Evolutionary conservation across 2,888 invertebrate species (phyloP).

Genomic region (Zaprionus bogoriensis): DNA sequence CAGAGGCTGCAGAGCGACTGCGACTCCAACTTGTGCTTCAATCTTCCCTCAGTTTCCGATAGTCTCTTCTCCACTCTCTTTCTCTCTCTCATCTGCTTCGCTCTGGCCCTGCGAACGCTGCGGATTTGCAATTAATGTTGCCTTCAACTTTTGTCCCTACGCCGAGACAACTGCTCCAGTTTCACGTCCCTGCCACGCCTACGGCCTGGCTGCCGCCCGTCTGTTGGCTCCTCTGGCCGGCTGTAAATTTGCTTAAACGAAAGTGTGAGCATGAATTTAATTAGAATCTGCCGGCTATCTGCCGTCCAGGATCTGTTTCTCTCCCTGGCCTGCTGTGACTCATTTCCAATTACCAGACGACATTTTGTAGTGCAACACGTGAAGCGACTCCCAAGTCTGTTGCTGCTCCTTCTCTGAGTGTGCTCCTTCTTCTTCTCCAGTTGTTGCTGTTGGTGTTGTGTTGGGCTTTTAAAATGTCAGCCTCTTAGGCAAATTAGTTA

Average conservation of each 20-base stretch:
- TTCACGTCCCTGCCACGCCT: conserved; percentile 13
- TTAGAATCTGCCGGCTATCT: conserved; percentile 58
- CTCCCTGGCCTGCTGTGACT: conserved; percentile 12
- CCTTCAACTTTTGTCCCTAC: conserved; percentile 72
- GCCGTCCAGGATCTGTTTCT: conserved; percentile 48
- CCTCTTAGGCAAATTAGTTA: conserved; percentile 57
- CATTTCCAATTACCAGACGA: conserved; percentile 45
- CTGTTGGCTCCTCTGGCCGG: conserved; percentile 18
- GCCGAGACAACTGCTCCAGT: conserved; percentile 31
- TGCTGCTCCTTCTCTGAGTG: background rate
- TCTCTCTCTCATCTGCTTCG: background rate
- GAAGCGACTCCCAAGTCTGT: conserved; percentile 14
- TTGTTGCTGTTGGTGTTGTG: background rate
- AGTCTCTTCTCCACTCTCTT: background rate
- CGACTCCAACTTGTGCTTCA: conserved; percentile 23
- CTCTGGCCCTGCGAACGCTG: conserved; percentile 39
- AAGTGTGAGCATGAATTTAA: conserved; percentile 75
- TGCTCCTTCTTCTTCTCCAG: background rate
- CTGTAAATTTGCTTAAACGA: conserved; percentile 76
- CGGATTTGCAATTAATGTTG: conserved; percentile 78
- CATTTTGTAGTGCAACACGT: conserved; percentile 56
- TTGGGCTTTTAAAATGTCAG: conserved; percentile 27
- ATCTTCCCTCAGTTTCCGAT: background rate
- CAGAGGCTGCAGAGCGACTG: conserved; percentile 10
- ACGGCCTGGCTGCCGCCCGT: too few relatives aligned